Evolutionary conservation across 2,797 vertebrate genomes (phyloP).

Genomic region (Schizopygopsis malacanthus): DNA sequence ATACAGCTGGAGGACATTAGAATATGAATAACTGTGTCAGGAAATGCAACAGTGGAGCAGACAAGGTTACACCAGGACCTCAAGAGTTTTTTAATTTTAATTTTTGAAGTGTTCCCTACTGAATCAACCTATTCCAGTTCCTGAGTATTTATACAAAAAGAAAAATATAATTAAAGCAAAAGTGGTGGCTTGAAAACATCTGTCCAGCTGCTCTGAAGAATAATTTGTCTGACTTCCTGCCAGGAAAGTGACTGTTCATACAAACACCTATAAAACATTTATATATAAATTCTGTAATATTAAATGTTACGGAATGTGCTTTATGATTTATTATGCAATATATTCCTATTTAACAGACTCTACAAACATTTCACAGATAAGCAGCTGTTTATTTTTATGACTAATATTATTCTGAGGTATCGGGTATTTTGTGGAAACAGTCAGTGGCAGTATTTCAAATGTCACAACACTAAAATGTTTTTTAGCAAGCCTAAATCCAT

Average conservation of each 20-base stretch:
- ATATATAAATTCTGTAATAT: background rate
- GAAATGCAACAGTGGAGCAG: slow-evolving; percentile 48
- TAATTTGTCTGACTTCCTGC: background rate
- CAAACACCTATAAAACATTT: background rate
- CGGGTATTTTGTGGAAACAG: background rate
- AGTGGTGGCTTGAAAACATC: slow-evolving; percentile 18
- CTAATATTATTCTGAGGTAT: background rate
- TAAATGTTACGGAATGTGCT: background rate
- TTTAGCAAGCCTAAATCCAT: slow-evolving; percentile 2
- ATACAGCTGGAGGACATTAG: slow-evolving; percentile 50
- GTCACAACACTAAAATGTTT: background rate
- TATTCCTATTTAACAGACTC: background rate
- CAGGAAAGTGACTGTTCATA: background rate
- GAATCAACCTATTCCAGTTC: slow-evolving; percentile 39
- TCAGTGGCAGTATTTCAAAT: background rate
- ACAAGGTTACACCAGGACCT: slow-evolving; percentile 4
- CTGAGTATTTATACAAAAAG: slow-evolving; percentile 10
- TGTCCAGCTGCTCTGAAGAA: slow-evolving; percentile 33
- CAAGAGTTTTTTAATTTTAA: slow-evolving; percentile 9
- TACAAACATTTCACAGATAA: background rate
- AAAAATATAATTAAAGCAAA: slow-evolving; percentile 15
- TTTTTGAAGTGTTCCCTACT: slow-evolving; percentile 29
- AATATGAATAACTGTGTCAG: slow-evolving; percentile 55
- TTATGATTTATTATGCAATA: background rate
- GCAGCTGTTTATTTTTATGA: background rate